Base-by-base conservation (phyloP, 1,140 invertebrate species). In the Diplogasteroides magnus region DNA sequence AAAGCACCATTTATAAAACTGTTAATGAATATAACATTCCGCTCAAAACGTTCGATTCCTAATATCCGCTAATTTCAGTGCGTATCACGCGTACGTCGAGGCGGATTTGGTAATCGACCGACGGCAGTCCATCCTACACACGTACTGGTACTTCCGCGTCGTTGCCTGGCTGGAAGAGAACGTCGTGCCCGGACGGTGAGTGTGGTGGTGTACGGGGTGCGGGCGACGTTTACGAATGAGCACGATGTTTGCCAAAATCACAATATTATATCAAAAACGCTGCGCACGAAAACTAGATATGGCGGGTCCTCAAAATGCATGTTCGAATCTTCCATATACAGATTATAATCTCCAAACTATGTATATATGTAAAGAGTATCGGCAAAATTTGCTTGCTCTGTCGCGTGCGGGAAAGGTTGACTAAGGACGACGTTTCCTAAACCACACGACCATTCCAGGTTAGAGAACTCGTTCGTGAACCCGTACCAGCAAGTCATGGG, bases 31-130 rank as follows among this genome's bases (percentile, higher is more conserved):
- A 6, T 2, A 61, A 31, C 25, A 11, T 29, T 67, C 19, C 23
- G 13, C 25, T 37, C 55, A 29, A 23, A 31, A 61, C 29, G 57
- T 2, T 62, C 29, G 6, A 19, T 48, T 11, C 37, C 37, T 48
- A 48, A 1, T 29, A 2, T 37, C n/a, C 25, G 13, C 2, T 59
- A 57, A 27, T 74, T 78, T 57, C 68, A 82, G 79, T 29, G 56
- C 77, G 19, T 81, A 81, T 56, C 79, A 81, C 56, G 73, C 80
- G 14, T 81, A 76, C 62, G 80, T 75, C 63, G 79, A 81, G 69
- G 67, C 82, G 31, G 79, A 81, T 29, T 67, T 79, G 28, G 74
- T 68, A 27, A 64, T 71, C 14, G 78, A 81, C 61, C 64, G 79
- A 19, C 73, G 70, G 26, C 64, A 76, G n/a, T 78, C 76, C n/a